Evolutionary conservation across 2,797 vertebrate species (phyloP).

Genomic region (Gymnothorax javanicus): DNA sequence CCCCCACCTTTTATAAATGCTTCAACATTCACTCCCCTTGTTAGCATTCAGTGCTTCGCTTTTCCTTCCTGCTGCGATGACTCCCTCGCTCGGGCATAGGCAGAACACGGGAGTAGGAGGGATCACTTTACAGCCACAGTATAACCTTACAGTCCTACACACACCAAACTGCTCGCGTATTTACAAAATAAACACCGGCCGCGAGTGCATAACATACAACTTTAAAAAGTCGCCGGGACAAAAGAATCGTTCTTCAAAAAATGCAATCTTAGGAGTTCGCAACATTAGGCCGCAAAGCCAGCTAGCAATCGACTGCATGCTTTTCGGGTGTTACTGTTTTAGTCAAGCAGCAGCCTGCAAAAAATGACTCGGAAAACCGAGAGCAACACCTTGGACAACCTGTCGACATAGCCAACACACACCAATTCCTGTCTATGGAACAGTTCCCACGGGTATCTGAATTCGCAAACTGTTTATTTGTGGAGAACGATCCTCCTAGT

Average conservation of each 20-base stretch:
- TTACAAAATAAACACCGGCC: constrained; percentile 17
- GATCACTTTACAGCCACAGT: constrained; percentile 45
- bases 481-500: not conserved
- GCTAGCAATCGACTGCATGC: not conserved
- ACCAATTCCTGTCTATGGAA: not conserved
- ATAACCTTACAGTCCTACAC: constrained; percentile 35
- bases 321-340: not conserved
- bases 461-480: not conserved
- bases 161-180: constrained; percentile 13
- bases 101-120: constrained; percentile 46
- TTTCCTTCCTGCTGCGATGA: constrained; percentile 50
- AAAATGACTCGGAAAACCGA: not conserved
- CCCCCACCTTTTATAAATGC: constrained; percentile 54
- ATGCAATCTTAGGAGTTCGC: not conserved
- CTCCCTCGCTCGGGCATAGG: constrained; percentile 51
- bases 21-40: constrained; percentile 48
- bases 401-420: not conserved
- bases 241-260: not conserved
- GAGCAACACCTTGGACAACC: not conserved
- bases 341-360: not conserved
- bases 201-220: not conserved
- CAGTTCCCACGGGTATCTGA: not conserved
- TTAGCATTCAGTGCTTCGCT: constrained; percentile 52
- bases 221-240: not conserved
- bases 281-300: not conserved